phyloP scores from a whole-genome alignment of 2,888 invertebrate species.

The Himalopsyche tibetana region DNA sequence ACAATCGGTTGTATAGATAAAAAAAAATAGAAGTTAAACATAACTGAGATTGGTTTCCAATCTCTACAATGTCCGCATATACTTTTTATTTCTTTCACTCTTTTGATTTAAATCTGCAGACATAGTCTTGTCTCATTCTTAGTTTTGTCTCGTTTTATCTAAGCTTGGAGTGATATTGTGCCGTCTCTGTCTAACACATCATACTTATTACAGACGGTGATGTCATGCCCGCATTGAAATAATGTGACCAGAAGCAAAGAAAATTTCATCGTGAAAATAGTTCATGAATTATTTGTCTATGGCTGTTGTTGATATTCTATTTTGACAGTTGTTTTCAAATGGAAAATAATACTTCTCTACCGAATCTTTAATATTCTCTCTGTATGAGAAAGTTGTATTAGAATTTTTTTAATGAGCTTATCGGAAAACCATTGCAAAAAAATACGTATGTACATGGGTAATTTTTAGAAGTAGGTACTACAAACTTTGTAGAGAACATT shows the following conservation, averaged over 20 bases:
- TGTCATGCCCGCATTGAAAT: conserved; percentile 11
- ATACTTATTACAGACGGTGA: conserved; percentile 23
- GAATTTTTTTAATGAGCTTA: too few species aligned
- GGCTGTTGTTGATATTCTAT: too few species aligned
- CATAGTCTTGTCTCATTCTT: conserved; percentile 19
- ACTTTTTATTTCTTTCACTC: neutral
- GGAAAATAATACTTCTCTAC: too few species aligned
- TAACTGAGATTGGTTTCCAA: neutral
- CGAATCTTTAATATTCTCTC: too few species aligned
- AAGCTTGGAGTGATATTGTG: neutral
- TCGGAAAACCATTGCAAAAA: too few species aligned
- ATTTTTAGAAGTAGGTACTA: too few species aligned
- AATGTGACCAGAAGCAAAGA: neutral
- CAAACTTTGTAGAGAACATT: too few species aligned
- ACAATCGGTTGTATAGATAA: too few species aligned
- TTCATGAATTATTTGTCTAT: too few species aligned
- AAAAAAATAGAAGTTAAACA: neutral
- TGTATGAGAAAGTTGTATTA: too few species aligned
- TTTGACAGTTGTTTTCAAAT: too few species aligned
- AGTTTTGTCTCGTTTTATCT: conserved; percentile 14
- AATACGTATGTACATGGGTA: too few species aligned
- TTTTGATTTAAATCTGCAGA: neutral
- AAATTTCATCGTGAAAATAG: neutral
- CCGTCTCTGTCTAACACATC: conserved; percentile 21
- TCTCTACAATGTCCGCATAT: neutral